A percentile compares a stretch with the other conserved stretches of the same genome.
These are phyloP conservation scores for Muraenolepis orangiensis DNA, from an alignment of 2,797 vertebrate species.

Conservation along the genomic window DNA sequence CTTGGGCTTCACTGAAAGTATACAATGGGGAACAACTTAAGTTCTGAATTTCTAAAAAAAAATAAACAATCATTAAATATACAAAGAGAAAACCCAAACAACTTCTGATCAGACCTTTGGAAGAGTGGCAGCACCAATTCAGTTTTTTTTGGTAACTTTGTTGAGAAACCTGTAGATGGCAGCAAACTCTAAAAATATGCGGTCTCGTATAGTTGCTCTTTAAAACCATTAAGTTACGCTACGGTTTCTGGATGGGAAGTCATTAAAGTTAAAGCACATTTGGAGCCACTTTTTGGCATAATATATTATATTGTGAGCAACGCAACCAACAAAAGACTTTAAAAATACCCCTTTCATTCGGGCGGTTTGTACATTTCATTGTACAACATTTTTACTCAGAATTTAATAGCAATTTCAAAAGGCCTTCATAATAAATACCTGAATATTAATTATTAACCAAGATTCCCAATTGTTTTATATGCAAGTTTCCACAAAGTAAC, in stretches of 20 bases:
- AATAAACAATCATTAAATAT: background rate
- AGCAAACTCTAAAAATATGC: background rate
- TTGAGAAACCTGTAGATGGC: slow-evolving; percentile 1
- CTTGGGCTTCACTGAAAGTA: background rate
- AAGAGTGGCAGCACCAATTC: background rate
- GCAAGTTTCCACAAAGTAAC: background rate
- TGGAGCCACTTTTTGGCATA: slow-evolving; percentile 1
- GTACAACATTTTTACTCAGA: too few species aligned
- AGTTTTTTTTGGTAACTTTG: slow-evolving; percentile 1
- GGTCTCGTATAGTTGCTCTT: background rate
- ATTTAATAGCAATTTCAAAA: background rate
- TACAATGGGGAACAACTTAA: background rate
- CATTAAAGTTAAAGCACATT: slow-evolving; percentile 3
- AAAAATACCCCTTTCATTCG: background rate
- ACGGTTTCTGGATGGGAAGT: background rate
- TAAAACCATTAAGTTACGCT: background rate
- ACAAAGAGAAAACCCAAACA: background rate
- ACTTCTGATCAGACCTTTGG: background rate
- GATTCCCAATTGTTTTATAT: background rate
- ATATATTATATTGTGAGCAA: background rate
- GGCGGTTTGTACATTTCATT: background rate
- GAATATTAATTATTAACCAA: slow-evolving; percentile 1
- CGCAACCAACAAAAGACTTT: background rate
- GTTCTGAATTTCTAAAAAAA: background rate
- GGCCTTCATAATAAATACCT: background rate